phyloP scores from a whole-genome alignment of 2,888 invertebrate genomes.

The Bursaphelenchus okinawaensis region DNA sequence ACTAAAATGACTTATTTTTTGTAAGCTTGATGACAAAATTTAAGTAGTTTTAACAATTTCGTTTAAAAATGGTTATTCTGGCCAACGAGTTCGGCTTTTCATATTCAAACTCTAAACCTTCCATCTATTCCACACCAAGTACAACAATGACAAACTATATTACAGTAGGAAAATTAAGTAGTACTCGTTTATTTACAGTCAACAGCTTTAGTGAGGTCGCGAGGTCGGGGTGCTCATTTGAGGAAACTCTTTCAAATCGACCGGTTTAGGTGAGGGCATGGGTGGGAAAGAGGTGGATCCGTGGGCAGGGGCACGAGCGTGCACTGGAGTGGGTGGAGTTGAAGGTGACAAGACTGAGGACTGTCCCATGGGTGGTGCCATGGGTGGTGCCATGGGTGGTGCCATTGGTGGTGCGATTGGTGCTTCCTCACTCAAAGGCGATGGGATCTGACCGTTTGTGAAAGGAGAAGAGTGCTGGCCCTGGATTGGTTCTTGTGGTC shows the following conservation, averaged over 20 bases:
- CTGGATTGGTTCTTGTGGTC: background rate
- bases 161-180: too few relatives aligned
- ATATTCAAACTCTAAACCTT: too few relatives aligned
- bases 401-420: background rate
- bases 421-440: background rate
- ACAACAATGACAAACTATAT: too few relatives aligned
- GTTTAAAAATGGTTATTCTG: too few relatives aligned
- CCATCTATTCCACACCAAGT: too few relatives aligned
- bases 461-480: background rate
- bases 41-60: too few relatives aligned
- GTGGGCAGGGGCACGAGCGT: background rate
- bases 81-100: too few relatives aligned
- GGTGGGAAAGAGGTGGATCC: background rate
- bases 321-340: background rate
- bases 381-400: background rate
- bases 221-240: background rate
- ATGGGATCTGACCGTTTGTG: background rate
- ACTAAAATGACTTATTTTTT: too few relatives aligned
- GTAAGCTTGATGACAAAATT: too few relatives aligned
- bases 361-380: too few relatives aligned
- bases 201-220: background rate
- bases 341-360: background rate
- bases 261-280: background rate
- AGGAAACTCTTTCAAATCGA: background rate
- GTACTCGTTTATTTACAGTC: background rate